phyloP scores from a whole-genome alignment of 2,888 invertebrate genomes.

The Patella pellucida region DNA sequence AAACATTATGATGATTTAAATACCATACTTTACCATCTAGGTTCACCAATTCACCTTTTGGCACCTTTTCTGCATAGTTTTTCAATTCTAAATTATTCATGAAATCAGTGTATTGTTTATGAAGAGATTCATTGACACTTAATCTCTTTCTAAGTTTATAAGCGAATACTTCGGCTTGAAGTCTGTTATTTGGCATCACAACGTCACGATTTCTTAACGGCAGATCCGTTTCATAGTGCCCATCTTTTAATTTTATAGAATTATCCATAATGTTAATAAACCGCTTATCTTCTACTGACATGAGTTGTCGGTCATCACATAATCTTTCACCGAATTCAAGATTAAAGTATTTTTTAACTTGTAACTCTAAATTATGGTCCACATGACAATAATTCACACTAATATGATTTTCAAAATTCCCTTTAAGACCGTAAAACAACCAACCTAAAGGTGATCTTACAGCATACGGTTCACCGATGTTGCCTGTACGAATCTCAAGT shows the following conservation, averaged over 20 bases:
- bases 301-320: constrained; percentile 84
- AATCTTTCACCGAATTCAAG: constrained; percentile 15
- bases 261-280: constrained; percentile 17
- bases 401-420: background rate
- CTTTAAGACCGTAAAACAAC: constrained; percentile 26
- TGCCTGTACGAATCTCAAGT: background rate
- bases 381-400: constrained; percentile 15
- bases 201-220: constrained; percentile 22
- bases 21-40: constrained; percentile 17
- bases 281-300: constrained; percentile 80
- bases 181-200: constrained; percentile 8
- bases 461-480: no score
- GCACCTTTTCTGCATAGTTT: constrained; percentile 26
- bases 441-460: constrained; percentile 31
- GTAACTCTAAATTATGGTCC: constrained; percentile 86
- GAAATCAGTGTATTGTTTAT: constrained; percentile 17
- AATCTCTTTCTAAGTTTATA: constrained; percentile 17
- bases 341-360: constrained; percentile 77
- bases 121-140: constrained; percentile 12
- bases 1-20: constrained; percentile 20
- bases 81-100: constrained; percentile 26
- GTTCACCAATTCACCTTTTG: background rate
- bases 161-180: background rate
- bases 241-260: constrained; percentile 1
- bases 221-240: constrained; percentile 24